A percentile compares a stretch with the other conserved stretches of the same genome.
Evolutionary conservation across 2,888 invertebrate species (phyloP).

Genomic region (Polyommatus iphigenia): DNA sequence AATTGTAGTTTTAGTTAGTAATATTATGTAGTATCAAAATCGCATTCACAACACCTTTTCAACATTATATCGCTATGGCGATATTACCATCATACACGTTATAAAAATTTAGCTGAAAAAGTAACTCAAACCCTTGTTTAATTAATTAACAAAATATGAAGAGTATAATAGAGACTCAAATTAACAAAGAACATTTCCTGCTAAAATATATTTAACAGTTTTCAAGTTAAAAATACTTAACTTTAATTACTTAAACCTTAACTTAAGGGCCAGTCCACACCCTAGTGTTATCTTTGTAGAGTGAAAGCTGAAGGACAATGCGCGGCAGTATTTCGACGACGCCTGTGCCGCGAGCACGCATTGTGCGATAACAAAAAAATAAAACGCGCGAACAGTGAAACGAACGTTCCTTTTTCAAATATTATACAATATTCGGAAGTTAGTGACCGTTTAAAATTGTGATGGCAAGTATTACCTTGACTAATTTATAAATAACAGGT

Average conservation of each 20-base stretch:
- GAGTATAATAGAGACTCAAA: background rate
- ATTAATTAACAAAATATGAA: too few relatives aligned
- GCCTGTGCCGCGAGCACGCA: conserved; percentile 45
- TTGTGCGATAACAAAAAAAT: conserved; percentile 40
- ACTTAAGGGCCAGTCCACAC: conserved; percentile 22
- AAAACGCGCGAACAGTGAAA: conserved; percentile 42
- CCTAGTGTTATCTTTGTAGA: conserved; percentile 54
- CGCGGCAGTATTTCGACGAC: conserved; percentile 56
- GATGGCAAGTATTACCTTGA: conserved; percentile 13
- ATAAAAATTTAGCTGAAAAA: too few relatives aligned
- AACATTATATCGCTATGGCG: too few relatives aligned
- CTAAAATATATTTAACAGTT: background rate
- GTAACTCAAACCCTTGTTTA: too few relatives aligned
- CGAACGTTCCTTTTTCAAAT: conserved; percentile 62
- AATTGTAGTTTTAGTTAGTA: too few relatives aligned
- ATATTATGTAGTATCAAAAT: too few relatives aligned
- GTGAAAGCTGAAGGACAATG: conserved; percentile 74
- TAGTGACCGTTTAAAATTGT: conserved; percentile 49
- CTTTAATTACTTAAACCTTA: background rate
- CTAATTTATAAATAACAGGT: conserved; percentile 4
- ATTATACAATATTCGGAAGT: conserved; percentile 44
- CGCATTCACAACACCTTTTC: too few relatives aligned
- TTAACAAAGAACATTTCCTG: background rate
- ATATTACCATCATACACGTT: too few relatives aligned
- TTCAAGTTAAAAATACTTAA: background rate